Evolutionary conservation across 2,113 vertebrate genomes (phyloP), one percentile per base, ranked within the genome.

Genomic region (Colistium nudipinnis): DNA sequence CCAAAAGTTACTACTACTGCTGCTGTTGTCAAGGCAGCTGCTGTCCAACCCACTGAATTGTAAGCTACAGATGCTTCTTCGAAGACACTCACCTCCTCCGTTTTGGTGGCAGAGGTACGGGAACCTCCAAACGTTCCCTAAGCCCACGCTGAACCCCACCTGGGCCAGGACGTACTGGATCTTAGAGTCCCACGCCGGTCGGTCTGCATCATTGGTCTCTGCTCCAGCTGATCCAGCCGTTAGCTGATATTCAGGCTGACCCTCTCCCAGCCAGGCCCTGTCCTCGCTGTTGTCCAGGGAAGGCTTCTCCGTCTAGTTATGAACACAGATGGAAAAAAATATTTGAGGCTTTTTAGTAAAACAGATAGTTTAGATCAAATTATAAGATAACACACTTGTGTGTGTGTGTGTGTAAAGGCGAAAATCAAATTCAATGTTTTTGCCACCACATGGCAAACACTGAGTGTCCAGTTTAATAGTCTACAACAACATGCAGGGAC

Each of bases 31-130:
- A 28, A 27, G 6, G 45, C 6, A 19, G 35, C 19, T 25, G 13
- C 36, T 14, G 22, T 48, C 12, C 54, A 44, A 44, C 27, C 7
- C 11, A 62, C 0, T 10, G 6, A 33, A 25, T 38, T 51, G 12
- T 28, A 38, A 24, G 6, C 0, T n/a, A 19, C 17, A 31, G 9
- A 5, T 48, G 0, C 31, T 12, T 25, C 9, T 30, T n/a, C 25
- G 7, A 36, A 22, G 45, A 47, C 14, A 79, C 92, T 93, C 87
- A 98, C 98, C 98, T 88, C 98, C 98, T 87, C 98, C 98, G 0
- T 99, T 99, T 90, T 99, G 97, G 89, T 99, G 98, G 83, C 98
- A 99, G 31, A 99, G 93, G 87, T 99, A 99, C 0, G 97, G 98
- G 84, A 99, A 99, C 74, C 97, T 93, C 98, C 98, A 99, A 76